Percentiles rank a stretch among this genome's conserved stretches.
Conservation (phyloP, 2,888 invertebrate genomes). For the Leptopilina syphax region DNA sequence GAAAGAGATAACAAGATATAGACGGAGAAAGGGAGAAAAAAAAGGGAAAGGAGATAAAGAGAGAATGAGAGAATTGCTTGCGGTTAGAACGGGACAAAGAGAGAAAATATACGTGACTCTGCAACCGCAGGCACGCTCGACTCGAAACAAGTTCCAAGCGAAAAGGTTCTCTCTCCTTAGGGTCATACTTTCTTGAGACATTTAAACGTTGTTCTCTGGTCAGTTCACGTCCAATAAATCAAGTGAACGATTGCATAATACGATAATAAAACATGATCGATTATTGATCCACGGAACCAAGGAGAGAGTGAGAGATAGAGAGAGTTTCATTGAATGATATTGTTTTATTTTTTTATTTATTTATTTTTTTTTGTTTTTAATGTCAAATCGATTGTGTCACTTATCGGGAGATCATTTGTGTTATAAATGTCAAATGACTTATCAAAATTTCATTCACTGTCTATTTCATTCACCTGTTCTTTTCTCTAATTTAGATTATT, state of each 20-base stretch:
- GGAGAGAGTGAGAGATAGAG: background rate
- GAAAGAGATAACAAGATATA: conserved; percentile 36
- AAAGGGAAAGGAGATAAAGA: conserved; percentile 49
- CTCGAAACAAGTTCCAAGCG: conserved; percentile 61
- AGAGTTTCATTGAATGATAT: conserved; percentile 19
- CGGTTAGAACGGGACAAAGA: conserved; percentile 25
- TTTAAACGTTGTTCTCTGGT: conserved; percentile 34
- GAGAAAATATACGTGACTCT: conserved; percentile 64
- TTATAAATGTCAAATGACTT: no score
- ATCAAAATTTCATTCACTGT: no score
- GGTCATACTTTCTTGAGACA: conserved; percentile 9
- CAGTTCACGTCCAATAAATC: conserved; percentile 35
- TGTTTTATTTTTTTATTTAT: background rate
- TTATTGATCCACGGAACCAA: conserved; percentile 27
- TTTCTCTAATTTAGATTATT: no score
- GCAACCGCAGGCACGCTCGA: conserved; percentile 65
- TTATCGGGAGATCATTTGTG: background rate
- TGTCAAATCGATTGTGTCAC: background rate
- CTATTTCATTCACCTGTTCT: no score
- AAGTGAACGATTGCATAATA: conserved; percentile 22
- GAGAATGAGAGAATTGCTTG: conserved; percentile 47
- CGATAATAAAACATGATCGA: conserved; percentile 33
- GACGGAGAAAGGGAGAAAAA: conserved; percentile 34
- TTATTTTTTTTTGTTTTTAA: background rate
- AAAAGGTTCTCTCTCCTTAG: background rate